A percentile compares a stretch with the other conserved stretches of the same genome.
Conservation (phyloP, 2,888 invertebrate genomes). For the Aphidoletes aphidimyza region DNA sequence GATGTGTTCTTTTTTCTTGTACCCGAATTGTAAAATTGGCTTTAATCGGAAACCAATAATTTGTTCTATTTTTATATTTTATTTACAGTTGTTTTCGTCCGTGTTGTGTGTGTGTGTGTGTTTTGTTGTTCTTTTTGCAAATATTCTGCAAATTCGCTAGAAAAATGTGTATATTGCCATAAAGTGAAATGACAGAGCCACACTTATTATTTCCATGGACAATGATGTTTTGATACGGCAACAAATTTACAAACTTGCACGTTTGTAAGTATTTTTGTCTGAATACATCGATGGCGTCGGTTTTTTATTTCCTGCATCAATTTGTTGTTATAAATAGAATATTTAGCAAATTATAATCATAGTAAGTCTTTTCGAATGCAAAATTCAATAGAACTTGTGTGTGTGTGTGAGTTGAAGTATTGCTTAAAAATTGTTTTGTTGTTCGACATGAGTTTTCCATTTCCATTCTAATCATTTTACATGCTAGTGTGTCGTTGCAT, state of each 20-base stretch:
- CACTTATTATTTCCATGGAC: too few relatives aligned
- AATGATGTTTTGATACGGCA: not conserved
- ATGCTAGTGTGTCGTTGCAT: conserved; percentile 25
- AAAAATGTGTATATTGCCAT: too few relatives aligned
- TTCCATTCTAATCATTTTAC: not conserved
- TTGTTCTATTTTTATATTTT: conserved; percentile 11
- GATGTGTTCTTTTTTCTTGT: too few relatives aligned
- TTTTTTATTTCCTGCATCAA: not conserved
- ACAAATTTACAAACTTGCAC: not conserved
- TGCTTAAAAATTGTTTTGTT: not conserved
- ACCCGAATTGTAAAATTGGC: not conserved
- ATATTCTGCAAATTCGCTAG: too few relatives aligned
- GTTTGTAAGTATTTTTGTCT: not conserved
- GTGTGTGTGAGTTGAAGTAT: not conserved
- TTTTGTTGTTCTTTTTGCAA: too few relatives aligned
- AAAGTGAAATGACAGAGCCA: too few relatives aligned
- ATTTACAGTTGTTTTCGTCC: not conserved
- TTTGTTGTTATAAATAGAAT: not conserved
- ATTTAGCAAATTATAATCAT: not conserved
- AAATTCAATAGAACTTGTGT: not conserved
- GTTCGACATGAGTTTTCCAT: not conserved
- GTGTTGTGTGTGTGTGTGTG: not conserved
- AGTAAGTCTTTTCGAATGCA: not conserved
- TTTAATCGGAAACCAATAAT: conserved; percentile 1
- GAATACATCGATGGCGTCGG: too few relatives aligned